Base-by-base conservation (phyloP, 2,797 vertebrate genomes). In the Brachyalestes nurse region DNA sequence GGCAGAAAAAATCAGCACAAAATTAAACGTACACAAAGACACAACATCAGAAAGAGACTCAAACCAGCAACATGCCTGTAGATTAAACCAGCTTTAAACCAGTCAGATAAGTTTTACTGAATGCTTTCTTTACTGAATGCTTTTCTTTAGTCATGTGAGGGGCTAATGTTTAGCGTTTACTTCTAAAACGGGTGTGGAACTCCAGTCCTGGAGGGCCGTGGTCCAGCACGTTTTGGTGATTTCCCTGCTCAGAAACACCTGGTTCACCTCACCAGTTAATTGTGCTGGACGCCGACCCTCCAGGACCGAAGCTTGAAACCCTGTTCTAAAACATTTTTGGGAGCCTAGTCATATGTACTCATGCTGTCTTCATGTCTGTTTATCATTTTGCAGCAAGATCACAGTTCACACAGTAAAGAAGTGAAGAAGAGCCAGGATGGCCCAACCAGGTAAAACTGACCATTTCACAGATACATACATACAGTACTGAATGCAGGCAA, bases 381-480 rank as follows among this genome's bases (percentile, higher is more conserved):
- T 78, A 17, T 61, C 6, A 58, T 79, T 80, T 82, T 74, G 84
- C 74, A 62, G 66, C 62, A 93, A 92, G 88, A 82, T 21, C 80
- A 71, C 8, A 83, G 83, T 58, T 78, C 89, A 61, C 87, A 85
- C 40, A 71, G 72, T 42, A 21, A 82, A 49, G 57, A 34, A 6
- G 45, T 75, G n/a, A 80, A 16, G 42, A 85, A 34, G 80, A 81
- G 83, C 81, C 72, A 79, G 19, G 80, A 45, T 42, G 74, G 62
- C 82, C 73, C 76, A 69, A 70, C 82, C 23, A 45, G 91, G 93
- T 95, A 79, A 91, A 86, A 77, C 10, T 49, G 17, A 21, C 64
- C 55, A 19, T 38, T 28, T 1, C 23, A 51, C 55, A 73, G 10
- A 49, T 79, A n/a, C 2, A 21, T 28, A 45, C 5, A 65, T 51